These are phyloP conservation scores for Caradrina clavipalpis DNA, from an alignment of 2,888 invertebrate genomes.

Conservation along the genomic window DNA sequence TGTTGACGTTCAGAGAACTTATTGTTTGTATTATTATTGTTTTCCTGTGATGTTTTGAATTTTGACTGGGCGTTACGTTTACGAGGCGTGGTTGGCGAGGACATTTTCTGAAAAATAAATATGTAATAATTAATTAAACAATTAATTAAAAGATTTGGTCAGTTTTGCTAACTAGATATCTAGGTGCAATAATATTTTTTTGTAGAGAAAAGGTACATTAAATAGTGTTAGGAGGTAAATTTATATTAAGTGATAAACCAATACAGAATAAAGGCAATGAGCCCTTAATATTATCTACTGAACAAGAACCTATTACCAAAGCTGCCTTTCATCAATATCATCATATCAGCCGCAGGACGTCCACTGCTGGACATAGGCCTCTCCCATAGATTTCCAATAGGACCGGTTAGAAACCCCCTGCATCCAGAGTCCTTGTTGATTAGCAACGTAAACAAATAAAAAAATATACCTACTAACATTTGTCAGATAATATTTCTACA, in stretches of 20 bases:
- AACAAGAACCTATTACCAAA: neutral
- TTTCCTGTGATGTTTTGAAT: slow-evolving; percentile 69
- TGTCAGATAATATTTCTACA: slow-evolving; percentile 80
- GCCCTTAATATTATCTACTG: no score
- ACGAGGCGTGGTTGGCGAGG: slow-evolving; percentile 70
- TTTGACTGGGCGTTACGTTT: slow-evolving; percentile 66
- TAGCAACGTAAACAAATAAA: slow-evolving; percentile 18
- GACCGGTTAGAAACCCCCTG: no score
- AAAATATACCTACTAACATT: slow-evolving; percentile 75
- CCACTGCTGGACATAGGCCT: no score
- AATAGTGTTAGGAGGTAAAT: neutral
- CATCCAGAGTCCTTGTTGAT: neutral
- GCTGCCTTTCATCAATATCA: no score
- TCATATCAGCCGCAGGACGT: no score
- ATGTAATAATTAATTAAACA: neutral
- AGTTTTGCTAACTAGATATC: neutral
- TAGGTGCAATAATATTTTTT: neutral
- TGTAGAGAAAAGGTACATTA: neutral
- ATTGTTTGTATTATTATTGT: slow-evolving; percentile 72
- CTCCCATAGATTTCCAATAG: no score
- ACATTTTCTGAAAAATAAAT: slow-evolving; percentile 76
- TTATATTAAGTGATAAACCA: neutral
- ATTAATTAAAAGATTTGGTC: neutral
- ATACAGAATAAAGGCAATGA: no score
- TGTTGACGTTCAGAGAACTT: slow-evolving; percentile 75